Evolutionary conservation across 2,797 vertebrate genomes (phyloP).

Genomic region (Anguilla pacifica): DNA sequence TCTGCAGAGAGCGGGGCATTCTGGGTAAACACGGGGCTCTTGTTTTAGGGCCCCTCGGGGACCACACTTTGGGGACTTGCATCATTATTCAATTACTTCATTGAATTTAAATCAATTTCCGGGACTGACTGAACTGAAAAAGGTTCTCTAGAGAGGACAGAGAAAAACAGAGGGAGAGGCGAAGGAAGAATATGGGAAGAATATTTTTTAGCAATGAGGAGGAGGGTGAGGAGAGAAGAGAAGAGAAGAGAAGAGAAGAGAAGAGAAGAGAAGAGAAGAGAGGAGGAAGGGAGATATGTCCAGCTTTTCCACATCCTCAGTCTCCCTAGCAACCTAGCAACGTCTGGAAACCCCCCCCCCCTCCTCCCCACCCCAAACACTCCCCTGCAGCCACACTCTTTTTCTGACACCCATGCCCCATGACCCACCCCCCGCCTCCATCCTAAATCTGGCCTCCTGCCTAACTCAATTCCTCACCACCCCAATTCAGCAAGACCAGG

Average conservation of each 20-base stretch:
- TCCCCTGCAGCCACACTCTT: not conserved
- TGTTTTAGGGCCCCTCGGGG: not conserved
- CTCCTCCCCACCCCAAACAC: not conserved
- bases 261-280: too few species aligned
- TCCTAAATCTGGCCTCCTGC: not conserved
- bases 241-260: too few species aligned
- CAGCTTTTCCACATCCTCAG: not conserved
- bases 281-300: not conserved
- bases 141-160: not conserved
- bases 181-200: not conserved
- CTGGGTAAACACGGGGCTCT: not conserved
- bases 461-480: not conserved
- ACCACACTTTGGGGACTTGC: not conserved
- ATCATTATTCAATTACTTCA: not conserved
- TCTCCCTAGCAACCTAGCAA: not conserved
- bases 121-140: not conserved
- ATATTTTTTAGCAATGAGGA: not conserved
- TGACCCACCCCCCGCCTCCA: not conserved
- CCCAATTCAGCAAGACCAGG: conserved; percentile 1
- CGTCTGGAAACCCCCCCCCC: not conserved
- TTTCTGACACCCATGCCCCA: not conserved
- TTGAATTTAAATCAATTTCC: not conserved
- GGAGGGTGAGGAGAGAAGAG: not conserved
- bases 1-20: conserved; percentile 60
- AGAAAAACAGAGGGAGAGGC: not conserved